A percentile compares a stretch with the other conserved stretches of the same genome.
Evolutionary conservation across 2,797 vertebrate species (phyloP).

Genomic region (Simalia tracyae): DNA sequence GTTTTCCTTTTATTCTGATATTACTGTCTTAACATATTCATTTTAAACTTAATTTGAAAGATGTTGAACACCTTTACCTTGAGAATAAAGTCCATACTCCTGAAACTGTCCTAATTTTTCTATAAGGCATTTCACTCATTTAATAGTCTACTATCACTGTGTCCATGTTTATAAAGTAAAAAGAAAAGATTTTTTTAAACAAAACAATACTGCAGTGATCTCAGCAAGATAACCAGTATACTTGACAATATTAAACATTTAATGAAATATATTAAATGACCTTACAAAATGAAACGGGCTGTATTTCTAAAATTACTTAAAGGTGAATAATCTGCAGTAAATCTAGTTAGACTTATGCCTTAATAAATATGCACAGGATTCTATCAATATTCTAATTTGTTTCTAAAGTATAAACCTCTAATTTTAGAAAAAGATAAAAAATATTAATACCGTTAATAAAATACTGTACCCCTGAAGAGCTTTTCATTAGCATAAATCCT

Average conservation of each 20-base stretch:
- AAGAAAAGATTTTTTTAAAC: slow-evolving; percentile 28
- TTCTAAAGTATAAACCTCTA: slow-evolving; percentile 12
- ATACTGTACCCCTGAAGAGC: background rate
- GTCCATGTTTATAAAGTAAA: slow-evolving; percentile 3
- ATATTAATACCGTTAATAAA: slow-evolving; percentile 16
- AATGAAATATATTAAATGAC: slow-evolving; percentile 23
- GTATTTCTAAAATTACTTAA: background rate
- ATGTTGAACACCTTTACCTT: slow-evolving; percentile 2
- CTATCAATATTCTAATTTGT: background rate
- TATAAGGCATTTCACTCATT: slow-evolving; percentile 5
- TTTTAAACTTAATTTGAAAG: background rate
- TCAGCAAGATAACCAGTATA: slow-evolving; percentile 23
- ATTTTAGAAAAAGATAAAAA: slow-evolving; percentile 47
- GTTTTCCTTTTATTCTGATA: background rate
- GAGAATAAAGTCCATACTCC: background rate
- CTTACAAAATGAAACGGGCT: background rate
- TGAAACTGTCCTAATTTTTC: slow-evolving; percentile 10
- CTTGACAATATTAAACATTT: background rate
- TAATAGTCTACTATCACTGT: slow-evolving; percentile 21
- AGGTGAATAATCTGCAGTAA: background rate
- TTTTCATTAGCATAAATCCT: slow-evolving; percentile 16
- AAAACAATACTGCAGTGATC: background rate
- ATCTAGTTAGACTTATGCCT: background rate
- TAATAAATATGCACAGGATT: background rate
- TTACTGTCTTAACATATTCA: slow-evolving; percentile 20